A percentile compares a stretch with the other conserved stretches of the same genome.
Evolutionary conservation across 2,797 vertebrate species (phyloP).

Genomic region (Myripristis murdjan): DNA sequence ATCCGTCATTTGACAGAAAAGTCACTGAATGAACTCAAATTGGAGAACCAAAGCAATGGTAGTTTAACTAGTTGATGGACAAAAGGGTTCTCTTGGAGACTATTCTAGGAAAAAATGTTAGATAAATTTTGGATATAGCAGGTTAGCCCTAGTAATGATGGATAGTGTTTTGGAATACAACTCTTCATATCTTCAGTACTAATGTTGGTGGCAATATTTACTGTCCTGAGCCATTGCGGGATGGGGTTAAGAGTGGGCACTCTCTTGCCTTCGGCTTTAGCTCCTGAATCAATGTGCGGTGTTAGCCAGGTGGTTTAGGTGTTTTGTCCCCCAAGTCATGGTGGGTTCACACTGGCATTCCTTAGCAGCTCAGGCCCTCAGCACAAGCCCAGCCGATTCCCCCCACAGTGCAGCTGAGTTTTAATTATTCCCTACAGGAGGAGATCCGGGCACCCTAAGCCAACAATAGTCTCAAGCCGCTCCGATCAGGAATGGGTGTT

Average conservation of each 20-base stretch:
- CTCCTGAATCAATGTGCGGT: conserved; percentile 43
- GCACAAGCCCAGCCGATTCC: conserved; percentile 64
- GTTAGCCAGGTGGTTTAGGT: conserved; percentile 47
- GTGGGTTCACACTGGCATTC: conserved; percentile 80
- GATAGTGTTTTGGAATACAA: conserved; percentile 32
- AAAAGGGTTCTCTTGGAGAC: background rate
- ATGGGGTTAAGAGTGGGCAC: conserved; percentile 33
- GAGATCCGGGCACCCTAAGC: conserved; percentile 76
- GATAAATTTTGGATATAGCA: background rate
- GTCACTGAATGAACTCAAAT: background rate
- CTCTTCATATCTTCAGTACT: conserved; percentile 17
- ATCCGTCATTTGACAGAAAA: background rate
- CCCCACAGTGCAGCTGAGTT: conserved; percentile 67
- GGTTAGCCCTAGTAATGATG: conserved; percentile 7
- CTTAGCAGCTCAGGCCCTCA: conserved; percentile 78
- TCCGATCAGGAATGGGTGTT: conserved; percentile 78
- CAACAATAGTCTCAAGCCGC: conserved; percentile 78
- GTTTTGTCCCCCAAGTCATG: conserved; percentile 47
- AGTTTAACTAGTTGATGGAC: no score
- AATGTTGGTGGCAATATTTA: background rate
- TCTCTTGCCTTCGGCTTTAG: conserved; percentile 28
- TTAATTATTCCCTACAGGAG: conserved; percentile 79
- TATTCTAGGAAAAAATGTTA: background rate
- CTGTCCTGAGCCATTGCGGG: background rate
- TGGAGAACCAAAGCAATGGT: no score